A percentile compares a stretch with the other conserved stretches of the same genome.
These are phyloP conservation scores for Eupsittula cactorum DNA, from an alignment of 2,113 vertebrate genomes.

Conservation along the genomic window DNA sequence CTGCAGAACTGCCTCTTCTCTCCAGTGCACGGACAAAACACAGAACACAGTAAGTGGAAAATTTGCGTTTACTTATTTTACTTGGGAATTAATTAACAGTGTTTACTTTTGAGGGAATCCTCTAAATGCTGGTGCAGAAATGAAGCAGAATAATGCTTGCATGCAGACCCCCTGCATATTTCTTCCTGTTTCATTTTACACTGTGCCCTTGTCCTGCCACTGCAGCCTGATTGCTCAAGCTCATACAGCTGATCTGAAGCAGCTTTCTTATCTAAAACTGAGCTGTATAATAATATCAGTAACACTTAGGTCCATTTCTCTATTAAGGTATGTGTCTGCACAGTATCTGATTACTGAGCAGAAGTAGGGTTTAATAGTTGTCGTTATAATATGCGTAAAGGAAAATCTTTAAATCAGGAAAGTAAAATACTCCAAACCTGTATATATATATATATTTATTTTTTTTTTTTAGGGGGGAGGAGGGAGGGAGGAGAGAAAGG, in stretches of 20 bases:
- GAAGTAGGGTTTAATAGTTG: conserved; percentile 3
- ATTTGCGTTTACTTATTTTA: conserved; percentile 59
- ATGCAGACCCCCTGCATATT: conserved; percentile 51
- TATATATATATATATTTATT: too few species aligned
- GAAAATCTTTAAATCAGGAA: neutral
- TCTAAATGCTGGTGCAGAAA: conserved; percentile 67
- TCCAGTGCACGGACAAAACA: conserved; percentile 65
- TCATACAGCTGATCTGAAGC: conserved; percentile 17
- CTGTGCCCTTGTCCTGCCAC: conserved; percentile 32
- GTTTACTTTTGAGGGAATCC: conserved; percentile 73
- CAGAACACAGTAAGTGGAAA: conserved; percentile 74
- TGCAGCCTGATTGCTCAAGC: conserved; percentile 17
- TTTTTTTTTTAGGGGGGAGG: fast-evolving
- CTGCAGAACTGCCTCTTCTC: conserved; percentile 31
- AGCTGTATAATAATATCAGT: neutral
- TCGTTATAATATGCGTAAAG: neutral
- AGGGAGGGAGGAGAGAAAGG: neutral
- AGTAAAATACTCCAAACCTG: neutral
- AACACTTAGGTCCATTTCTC: neutral
- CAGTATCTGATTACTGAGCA: conserved; percentile 18
- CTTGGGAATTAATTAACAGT: conserved; percentile 73
- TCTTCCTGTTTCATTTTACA: conserved; percentile 56
- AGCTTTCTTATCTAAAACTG: conserved; percentile 42
- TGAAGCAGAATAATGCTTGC: conserved; percentile 61
- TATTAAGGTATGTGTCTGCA: neutral